Conservation (phyloP, 2,797 vertebrate genomes). For the Gymnothorax javanicus region DNA sequence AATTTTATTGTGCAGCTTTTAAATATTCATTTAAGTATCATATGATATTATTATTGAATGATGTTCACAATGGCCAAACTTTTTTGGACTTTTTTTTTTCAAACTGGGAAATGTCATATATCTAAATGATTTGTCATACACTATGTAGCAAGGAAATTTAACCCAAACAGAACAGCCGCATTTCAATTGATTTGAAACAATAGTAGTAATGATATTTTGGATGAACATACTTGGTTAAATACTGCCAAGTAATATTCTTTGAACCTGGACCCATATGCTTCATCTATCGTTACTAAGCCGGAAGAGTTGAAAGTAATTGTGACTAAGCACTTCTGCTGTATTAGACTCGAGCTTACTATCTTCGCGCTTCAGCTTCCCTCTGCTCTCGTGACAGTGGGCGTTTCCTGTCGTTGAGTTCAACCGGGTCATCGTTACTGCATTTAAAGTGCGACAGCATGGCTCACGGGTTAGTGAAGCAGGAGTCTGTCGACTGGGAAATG, state of each 20-base stretch:
- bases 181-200: background rate
- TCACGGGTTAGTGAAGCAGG: constrained; percentile 60
- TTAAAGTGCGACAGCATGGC: constrained; percentile 67
- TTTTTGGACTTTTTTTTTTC: background rate
- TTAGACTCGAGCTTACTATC: background rate
- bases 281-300: background rate
- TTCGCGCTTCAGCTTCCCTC: background rate
- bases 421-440: constrained; percentile 59
- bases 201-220: background rate
- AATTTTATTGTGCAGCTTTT: background rate
- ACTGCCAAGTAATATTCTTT: background rate
- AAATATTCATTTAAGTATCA: background rate
- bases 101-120: background rate
- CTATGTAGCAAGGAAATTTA: background rate
- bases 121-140: background rate
- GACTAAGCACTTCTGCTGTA: background rate
- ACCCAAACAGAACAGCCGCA: background rate
- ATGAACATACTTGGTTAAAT: background rate
- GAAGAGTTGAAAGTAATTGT: background rate
- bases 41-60: background rate
- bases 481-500: constrained; percentile 73
- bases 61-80: background rate
- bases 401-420: constrained; percentile 68
- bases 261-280: background rate
- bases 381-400: constrained; percentile 30